These are phyloP conservation scores for Callithrix jacchus DNA, from an alignment of 2,113 vertebrate species.

Conservation along the genomic window DNA sequence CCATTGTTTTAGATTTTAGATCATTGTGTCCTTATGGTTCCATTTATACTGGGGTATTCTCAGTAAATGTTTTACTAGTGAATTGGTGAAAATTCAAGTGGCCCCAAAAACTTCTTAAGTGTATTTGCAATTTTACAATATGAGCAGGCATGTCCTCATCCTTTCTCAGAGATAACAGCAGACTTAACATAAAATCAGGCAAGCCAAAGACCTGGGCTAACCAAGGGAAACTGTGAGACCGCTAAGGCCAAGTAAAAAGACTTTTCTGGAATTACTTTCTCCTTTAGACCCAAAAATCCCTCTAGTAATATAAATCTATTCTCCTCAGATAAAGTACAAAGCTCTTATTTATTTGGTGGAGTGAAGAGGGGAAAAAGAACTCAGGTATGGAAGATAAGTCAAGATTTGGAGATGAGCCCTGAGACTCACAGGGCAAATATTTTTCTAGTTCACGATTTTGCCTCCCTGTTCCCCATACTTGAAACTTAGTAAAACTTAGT, in stretches of 20 bases:
- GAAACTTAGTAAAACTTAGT: background rate
- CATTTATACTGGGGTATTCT: background rate
- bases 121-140: background rate
- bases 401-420: background rate
- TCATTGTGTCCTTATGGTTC: background rate
- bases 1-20: background rate
- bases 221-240: background rate
- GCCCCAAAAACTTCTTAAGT: background rate
- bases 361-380: background rate
- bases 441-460: background rate
- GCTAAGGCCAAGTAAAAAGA: background rate
- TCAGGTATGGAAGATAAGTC: background rate
- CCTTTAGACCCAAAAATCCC: background rate
- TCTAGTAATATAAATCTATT: background rate
- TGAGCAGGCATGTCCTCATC: background rate
- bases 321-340: background rate
- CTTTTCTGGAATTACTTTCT: background rate
- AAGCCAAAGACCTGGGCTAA: background rate
- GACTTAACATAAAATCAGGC: background rate
- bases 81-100: conserved; percentile 25
- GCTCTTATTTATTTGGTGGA: background rate
- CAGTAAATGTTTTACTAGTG: conserved; percentile 28
- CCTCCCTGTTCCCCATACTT: background rate
- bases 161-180: background rate
- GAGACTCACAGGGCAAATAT: background rate